Percentiles rank a stretch among this genome's conserved stretches.
These are phyloP conservation scores for Scomberomorus guttatus DNA, from an alignment of 2,797 vertebrate genomes.

Conservation along the genomic window DNA sequence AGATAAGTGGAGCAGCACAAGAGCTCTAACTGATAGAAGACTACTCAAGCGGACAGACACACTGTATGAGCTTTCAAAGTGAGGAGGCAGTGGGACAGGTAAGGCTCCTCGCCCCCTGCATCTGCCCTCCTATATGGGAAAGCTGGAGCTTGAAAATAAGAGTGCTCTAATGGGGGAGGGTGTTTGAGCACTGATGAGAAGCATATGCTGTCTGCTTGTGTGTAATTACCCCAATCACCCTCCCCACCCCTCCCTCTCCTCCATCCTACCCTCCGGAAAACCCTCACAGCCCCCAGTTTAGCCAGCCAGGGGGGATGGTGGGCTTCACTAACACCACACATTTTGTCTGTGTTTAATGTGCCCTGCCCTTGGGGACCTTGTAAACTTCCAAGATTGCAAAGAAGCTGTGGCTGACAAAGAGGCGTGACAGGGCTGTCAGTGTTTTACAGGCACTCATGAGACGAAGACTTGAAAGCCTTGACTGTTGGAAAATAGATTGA, in stretches of 20 bases:
- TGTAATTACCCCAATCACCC: constrained; percentile 85
- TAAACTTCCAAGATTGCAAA: constrained; percentile 77
- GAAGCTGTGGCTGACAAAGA: constrained; percentile 72
- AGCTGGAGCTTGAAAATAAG: constrained; percentile 78
- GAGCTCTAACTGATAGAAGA: constrained; percentile 18
- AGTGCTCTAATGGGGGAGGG: constrained; percentile 80
- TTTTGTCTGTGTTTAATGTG: constrained; percentile 78
- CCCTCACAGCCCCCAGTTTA: constrained; percentile 69
- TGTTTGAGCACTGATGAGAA: constrained; percentile 86
- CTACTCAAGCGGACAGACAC: constrained; percentile 6
- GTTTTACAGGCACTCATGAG: constrained; percentile 64
- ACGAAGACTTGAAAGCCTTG: constrained; percentile 59
- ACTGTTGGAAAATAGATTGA: constrained; percentile 38
- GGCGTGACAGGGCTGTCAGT: constrained; percentile 68
- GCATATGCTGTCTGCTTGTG: constrained; percentile 88
- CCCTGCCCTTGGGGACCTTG: constrained; percentile 76
- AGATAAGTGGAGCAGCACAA: constrained; percentile 3
- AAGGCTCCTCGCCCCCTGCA: constrained; percentile 36
- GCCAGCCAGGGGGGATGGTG: constrained; percentile 55
- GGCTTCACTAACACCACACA: constrained; percentile 68
- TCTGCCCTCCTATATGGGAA: constrained; percentile 58
- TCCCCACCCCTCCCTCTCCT: constrained; percentile 53
- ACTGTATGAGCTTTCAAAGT: constrained; percentile 3
- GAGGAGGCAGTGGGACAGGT: constrained; percentile 61
- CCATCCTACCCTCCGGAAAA: constrained; percentile 73